Evolutionary conservation across 2,888 invertebrate genomes (phyloP).

Genomic region (Colletes collaris): DNA sequence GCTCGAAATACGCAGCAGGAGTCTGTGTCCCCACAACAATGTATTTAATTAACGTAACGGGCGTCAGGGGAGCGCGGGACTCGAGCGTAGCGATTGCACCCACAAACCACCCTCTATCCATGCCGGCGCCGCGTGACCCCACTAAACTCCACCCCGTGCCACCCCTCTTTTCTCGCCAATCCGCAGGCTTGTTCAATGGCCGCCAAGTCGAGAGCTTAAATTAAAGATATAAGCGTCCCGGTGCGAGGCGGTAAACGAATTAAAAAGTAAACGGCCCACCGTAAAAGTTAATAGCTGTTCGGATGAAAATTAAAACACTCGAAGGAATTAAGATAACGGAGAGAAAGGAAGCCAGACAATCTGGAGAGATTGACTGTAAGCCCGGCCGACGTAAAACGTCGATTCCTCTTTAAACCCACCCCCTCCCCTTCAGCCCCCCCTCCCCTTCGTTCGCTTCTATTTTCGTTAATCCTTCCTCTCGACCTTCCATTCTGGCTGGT

Average conservation of each 20-base stretch:
- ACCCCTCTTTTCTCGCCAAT: slow-evolving; percentile 66
- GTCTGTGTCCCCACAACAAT: slow-evolving; percentile 83
- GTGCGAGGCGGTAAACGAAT: slow-evolving; percentile 78
- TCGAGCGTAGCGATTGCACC: slow-evolving; percentile 80
- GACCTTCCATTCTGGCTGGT: no score
- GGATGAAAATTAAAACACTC: slow-evolving; percentile 82
- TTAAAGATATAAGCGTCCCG: slow-evolving; percentile 70
- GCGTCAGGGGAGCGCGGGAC: slow-evolving; percentile 79
- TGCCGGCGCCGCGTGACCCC: slow-evolving; percentile 71
- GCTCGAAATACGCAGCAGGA: slow-evolving; percentile 77
- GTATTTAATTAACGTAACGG: slow-evolving; percentile 83
- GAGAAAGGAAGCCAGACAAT: slow-evolving; percentile 65
- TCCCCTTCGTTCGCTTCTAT: neutral
- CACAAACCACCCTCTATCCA: slow-evolving; percentile 78
- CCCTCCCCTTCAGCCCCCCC: slow-evolving; percentile 7
- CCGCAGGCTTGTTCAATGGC: slow-evolving; percentile 76
- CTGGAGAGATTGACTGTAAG: slow-evolving; percentile 67
- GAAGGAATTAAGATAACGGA: slow-evolving; percentile 73
- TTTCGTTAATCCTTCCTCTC: slow-evolving; percentile 10
- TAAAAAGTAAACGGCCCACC: slow-evolving; percentile 81
- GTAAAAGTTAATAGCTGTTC: slow-evolving; percentile 82
- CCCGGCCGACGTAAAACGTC: slow-evolving; percentile 42
- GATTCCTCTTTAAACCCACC: slow-evolving; percentile 32
- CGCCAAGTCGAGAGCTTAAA: slow-evolving; percentile 77
- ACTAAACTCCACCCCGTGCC: slow-evolving; percentile 65